A percentile compares a stretch with the other conserved stretches of the same genome.
phyloP scores from a whole-genome alignment of 2,113 vertebrate species.

The Campylomormyrus tamandua region DNA sequence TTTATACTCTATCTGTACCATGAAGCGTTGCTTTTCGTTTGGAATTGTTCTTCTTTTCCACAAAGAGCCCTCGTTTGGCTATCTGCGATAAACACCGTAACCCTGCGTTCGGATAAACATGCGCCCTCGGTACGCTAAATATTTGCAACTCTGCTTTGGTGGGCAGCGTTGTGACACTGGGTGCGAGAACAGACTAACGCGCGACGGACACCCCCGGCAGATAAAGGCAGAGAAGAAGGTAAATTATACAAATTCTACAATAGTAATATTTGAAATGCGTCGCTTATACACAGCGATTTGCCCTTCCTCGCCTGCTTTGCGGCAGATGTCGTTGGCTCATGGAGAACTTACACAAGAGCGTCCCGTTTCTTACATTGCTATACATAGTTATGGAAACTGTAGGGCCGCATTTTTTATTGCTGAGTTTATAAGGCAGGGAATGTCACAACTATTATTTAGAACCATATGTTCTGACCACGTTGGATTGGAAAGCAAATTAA shows the following conservation, averaged over 20 bases:
- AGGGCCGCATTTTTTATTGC: not conserved
- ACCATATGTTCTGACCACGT: not conserved
- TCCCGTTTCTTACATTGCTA: not conserved
- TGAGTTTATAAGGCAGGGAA: not conserved
- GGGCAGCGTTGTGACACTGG: constrained; percentile 51
- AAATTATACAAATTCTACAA: constrained; percentile 2
- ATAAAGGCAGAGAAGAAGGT: constrained; percentile 8
- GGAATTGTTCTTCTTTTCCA: constrained; percentile 54
- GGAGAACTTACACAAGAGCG: not conserved
- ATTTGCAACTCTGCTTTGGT: constrained; percentile 62
- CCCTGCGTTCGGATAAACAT: constrained; percentile 66
- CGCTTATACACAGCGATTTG: not conserved
- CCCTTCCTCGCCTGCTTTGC: not conserved
- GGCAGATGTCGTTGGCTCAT: not conserved
- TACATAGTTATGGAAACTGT: not conserved
- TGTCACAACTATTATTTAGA: constrained; percentile 5
- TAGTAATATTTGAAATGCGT: constrained; percentile 3
- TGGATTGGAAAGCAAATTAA: not conserved
- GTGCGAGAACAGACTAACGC: constrained; percentile 49
- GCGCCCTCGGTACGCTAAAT: constrained; percentile 63
- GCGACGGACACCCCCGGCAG: constrained; percentile 47
- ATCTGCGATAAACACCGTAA: constrained; percentile 69
- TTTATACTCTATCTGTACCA: constrained; percentile 61
- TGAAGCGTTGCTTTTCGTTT: constrained; percentile 64
- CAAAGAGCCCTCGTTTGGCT: constrained; percentile 54